Evolutionary conservation across 1,140 invertebrate genomes (phyloP), one percentile per base, ranked within the genome.

Genomic region (Drosophila ogumai): DNA sequence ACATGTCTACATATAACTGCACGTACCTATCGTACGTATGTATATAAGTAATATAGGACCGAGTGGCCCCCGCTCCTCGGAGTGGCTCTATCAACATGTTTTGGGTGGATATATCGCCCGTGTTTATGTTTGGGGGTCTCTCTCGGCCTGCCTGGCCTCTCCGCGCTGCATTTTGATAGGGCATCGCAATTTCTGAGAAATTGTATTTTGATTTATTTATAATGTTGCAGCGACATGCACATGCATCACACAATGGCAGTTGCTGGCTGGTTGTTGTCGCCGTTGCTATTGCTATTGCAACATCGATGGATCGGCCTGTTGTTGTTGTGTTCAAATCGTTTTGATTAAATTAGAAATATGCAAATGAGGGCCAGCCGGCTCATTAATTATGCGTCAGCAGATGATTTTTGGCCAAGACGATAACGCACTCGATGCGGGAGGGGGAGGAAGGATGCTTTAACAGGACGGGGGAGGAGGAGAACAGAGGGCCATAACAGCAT

Each of bases 121-220:
- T 85, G 81, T 75, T 85, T 88, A 67, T 64, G 72, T 66, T 78
- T 64, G 57, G 58, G 47, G 47, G 79, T 73, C 52, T 54, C 50
- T 34, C 49, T 34, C n/a, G n/a, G n/a, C 3, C 22, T 47, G 22
- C 3, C 22, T 47, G 22, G n/a, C 36, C 40, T 61, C 40, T 63
- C 44, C 43, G 47, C 36, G 40, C 19, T 77, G 87, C 78, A 88
- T 80, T 88, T 88, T 82, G 88, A 91, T 91, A 91, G 82, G 85
- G 75, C 90, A 91, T 91, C 90, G 82, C 90, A 82, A 90, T 91
- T 91, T 91, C 90, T 91, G 73, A 91, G 90, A 91, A 91, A 91
- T 91, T 91, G 90, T 91, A 91, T 91, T 91, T 91, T 91, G 90
- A 91, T 91, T 91, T 91, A 91, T 91, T 91, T 91, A 91, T 91